Conservation (phyloP, 2,113 vertebrate genomes). For the Heterotilapia buettikoferi region DNA sequence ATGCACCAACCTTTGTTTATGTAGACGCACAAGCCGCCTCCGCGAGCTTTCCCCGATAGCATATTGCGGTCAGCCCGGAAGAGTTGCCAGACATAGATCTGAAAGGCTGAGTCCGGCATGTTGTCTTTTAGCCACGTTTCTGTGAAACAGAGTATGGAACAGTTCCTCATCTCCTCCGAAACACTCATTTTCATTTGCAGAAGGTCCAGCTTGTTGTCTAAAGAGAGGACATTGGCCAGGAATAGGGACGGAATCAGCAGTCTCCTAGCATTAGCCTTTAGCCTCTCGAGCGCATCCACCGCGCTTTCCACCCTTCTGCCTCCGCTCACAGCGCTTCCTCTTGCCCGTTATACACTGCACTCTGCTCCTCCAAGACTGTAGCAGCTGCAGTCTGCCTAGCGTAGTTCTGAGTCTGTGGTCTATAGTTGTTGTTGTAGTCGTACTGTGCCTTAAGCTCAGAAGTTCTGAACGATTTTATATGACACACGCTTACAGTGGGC, state of each 20-base stretch:
- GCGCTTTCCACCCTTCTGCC: background rate
- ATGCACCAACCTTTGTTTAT: no score
- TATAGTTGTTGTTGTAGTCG: no score
- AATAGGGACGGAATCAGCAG: background rate
- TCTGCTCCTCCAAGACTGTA: background rate
- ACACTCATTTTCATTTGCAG: background rate
- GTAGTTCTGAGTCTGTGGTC: no score
- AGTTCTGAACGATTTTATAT: no score
- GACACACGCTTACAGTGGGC: no score
- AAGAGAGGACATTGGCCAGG: background rate
- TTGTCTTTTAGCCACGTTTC: background rate
- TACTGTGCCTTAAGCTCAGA: no score
- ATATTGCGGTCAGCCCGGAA: no score
- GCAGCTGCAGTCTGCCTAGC: background rate
- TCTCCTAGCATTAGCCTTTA: background rate
- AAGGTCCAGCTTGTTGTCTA: background rate
- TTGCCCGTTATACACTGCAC: background rate
- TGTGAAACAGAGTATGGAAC: background rate
- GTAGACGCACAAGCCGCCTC: no score
- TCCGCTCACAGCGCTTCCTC: background rate
- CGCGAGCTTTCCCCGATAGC: no score
- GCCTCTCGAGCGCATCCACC: background rate
- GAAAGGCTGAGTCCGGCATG: background rate
- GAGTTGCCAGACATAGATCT: no score
- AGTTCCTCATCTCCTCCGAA: background rate